Evolutionary conservation across 2,113 vertebrate species (phyloP), one percentile per base, ranked within the genome.

Genomic region (Talpa occidentalis): DNA sequence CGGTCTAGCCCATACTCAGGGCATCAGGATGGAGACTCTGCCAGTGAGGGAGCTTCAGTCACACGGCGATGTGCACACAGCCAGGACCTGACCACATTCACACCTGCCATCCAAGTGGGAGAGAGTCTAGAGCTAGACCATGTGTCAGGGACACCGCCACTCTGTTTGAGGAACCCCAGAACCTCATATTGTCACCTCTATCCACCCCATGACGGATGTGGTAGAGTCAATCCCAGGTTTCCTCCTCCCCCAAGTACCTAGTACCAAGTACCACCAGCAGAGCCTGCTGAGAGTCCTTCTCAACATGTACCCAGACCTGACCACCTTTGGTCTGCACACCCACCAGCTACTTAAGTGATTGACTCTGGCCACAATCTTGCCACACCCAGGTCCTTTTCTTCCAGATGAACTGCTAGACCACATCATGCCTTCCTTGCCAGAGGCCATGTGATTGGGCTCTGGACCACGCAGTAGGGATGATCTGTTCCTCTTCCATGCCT

Each of bases 331-430:
- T 54, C n/a, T 32, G 8, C 56, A n/a, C 3, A 26, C 14, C 54
- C 26, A 30, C 30, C 19, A 5, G 52, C 72, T 10, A 1, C 26
- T 14, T 2, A 0, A 2, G 16, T 40, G 22, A 26, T 30, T 9
- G 11, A 16, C n/a, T n/a, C 49, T 21, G 14, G 24, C 85, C 21
- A 5, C 9, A 1, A 52, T 64, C 44, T 35, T 0, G 0, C 59
- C 47, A 19, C 16, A 24, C 26, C 24, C 2, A 17, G 42, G 8
- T 16, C 42, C 28, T 28, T 67, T 42, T 19, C 22, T 5, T 49
- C 62, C 17, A 15, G 52, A 62, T 35, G 47, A 28, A 15, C 28
- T 24, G 42, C 84, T 81, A 15, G 44, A 56, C 30, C 40, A 42
- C 3, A 0, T 16, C 15, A 30, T 26, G 2, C 21, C 56, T 54